Evolutionary conservation across 1,140 invertebrate genomes (phyloP).

Genomic region (Drosophila bocqueti): DNA sequence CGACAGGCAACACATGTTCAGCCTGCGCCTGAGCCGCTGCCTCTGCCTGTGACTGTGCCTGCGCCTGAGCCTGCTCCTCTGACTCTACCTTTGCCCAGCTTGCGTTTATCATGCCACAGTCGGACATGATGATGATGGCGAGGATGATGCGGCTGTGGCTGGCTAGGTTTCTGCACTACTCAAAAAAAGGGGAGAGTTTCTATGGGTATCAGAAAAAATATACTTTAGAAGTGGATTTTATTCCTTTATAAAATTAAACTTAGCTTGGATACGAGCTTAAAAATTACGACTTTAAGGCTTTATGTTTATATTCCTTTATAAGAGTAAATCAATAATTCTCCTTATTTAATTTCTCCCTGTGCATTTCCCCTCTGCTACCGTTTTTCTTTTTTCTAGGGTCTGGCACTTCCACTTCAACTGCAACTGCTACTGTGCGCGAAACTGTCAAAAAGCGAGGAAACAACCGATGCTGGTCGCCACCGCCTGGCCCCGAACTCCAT

Average conservation of each 20-base stretch:
- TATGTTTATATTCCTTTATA: background rate
- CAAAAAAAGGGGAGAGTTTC: background rate
- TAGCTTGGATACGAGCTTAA: background rate
- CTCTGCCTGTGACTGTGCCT: background rate
- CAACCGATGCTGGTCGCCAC: slow-evolving; percentile 57
- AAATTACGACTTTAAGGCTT: too few relatives aligned
- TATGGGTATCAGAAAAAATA: background rate
- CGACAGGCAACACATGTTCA: slow-evolving; percentile 74
- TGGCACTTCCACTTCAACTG: slow-evolving; percentile 43
- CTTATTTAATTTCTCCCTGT: slow-evolving; percentile 28
- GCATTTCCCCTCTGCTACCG: slow-evolving; percentile 39
- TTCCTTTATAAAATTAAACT: background rate
- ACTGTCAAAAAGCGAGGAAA: slow-evolving; percentile 61
- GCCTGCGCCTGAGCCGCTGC: slow-evolving; percentile 48
- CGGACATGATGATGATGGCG: slow-evolving; percentile 54
- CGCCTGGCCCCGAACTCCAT: slow-evolving; percentile 41
- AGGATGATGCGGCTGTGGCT: slow-evolving; percentile 35
- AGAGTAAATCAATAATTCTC: too few relatives aligned
- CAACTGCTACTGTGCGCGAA: slow-evolving; percentile 70
- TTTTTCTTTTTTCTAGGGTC: slow-evolving; percentile 30
- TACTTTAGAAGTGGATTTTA: background rate
- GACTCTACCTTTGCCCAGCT: slow-evolving; percentile 51
- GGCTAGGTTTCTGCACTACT: background rate
- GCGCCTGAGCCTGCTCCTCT: background rate
- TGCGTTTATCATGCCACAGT: slow-evolving; percentile 72